Base-by-base conservation (phyloP, 2,797 vertebrate species). In the Salarias fasciatus region DNA sequence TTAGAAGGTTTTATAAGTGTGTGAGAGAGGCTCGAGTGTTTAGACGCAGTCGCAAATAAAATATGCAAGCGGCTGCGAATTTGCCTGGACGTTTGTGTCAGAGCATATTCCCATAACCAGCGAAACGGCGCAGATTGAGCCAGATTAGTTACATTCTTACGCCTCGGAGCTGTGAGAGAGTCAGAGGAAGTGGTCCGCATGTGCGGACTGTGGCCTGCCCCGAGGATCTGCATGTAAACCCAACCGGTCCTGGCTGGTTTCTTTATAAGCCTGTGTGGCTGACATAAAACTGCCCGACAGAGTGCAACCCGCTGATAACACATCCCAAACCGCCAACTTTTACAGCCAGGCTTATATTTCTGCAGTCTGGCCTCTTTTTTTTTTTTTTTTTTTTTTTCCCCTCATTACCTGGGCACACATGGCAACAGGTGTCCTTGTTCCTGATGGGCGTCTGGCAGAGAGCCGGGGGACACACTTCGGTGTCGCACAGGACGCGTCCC, bases 401-500 rank as follows among this genome's bases (percentile, higher is more conserved):
- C n/a, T 14, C 6, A 54, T 79, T 86, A 94, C 94, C 94, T 91
- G 89, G 82, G 54, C 94, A 94, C 12, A 81, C 68, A 15, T 91
- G 84, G 80, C 94, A 94, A 69, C 94, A 94, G 74, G 89, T 89
- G 77, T 91, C 90, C 82, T 88, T 92, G 86, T 79, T 92, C 66
- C 82, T 89, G 75, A 71, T 70, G 0, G 93, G 92, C 0, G 88
- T 65, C 56, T 92, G 91, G 69, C 94, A 94, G 36, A 94, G 86
- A 41, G 91, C 86, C 0, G 94, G 93, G 10, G 94, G 94, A 77
- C 94, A 94, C 45, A 89, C 86, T 84, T 94, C 92, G 0, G 91
- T 90, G 69, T 94, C 94, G 38, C 94, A 94, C 73, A 94, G 89
- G 42, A 94, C 92, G 1, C 93, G 86, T 24, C 93, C 93, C 55